Conservation (phyloP, 1,140 invertebrate species). For the Halyomorpha halys region DNA sequence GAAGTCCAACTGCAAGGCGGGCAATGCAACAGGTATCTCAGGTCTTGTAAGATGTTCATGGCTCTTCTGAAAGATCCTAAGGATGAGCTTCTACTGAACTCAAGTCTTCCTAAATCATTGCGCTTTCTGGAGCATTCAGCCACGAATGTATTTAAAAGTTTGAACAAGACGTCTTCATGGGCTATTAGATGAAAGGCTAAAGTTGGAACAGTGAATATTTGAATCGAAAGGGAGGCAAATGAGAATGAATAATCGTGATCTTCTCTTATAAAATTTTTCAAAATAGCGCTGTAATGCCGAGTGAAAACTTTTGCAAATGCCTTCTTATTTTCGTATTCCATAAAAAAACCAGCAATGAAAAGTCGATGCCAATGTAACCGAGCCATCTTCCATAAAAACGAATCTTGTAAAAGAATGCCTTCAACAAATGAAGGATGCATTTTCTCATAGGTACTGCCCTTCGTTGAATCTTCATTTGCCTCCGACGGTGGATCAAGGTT, state of each 20-base stretch:
- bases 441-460: slow-evolving; percentile 2
- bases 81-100: slow-evolving; percentile 42
- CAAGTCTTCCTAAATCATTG: slow-evolving; percentile 50
- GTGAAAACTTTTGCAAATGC: slow-evolving; percentile 75
- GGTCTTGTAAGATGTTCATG: slow-evolving; percentile 79
- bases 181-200: slow-evolving; percentile 82
- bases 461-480: background rate
- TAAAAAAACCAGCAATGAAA: slow-evolving; percentile 79
- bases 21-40: slow-evolving; percentile 75
- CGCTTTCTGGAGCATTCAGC: slow-evolving; percentile 70
- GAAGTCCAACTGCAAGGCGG: slow-evolving; percentile 67
- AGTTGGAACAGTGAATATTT: slow-evolving; percentile 92
- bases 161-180: slow-evolving; percentile 72
- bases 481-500: slow-evolving; percentile 34
- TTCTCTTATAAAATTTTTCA: slow-evolving; percentile 90
- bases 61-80: slow-evolving; percentile 71
- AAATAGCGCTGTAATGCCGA: slow-evolving; percentile 68
- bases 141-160: slow-evolving; percentile 76
- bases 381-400: slow-evolving; percentile 86
- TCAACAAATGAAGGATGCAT: slow-evolving; percentile 46
- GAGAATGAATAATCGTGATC: slow-evolving; percentile 96
- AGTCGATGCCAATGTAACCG: slow-evolving; percentile 83
- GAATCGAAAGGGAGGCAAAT: slow-evolving; percentile 86
- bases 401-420: slow-evolving; percentile 67
- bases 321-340: slow-evolving; percentile 87